These are phyloP conservation scores for Forbesichthys papilliferus DNA, from an alignment of 2,113 vertebrate genomes.

Conservation along the genomic window DNA sequence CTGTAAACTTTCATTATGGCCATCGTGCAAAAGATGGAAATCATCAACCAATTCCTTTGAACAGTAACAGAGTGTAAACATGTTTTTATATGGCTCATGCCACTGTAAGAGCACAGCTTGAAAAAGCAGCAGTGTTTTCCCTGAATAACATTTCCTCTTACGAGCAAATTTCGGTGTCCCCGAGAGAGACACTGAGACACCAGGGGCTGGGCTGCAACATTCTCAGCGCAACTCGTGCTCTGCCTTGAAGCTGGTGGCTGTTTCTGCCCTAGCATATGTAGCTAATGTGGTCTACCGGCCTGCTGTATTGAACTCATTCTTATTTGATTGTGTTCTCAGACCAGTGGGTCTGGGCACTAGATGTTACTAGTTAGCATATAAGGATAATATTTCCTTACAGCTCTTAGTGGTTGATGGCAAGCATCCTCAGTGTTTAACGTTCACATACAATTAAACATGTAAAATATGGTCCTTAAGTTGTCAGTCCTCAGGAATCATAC, in stretches of 20 bases:
- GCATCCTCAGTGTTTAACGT: too few relatives aligned
- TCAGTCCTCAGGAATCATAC: too few relatives aligned
- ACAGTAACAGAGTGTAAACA: not conserved
- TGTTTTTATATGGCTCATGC: conserved; percentile 3
- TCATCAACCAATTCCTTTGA: not conserved
- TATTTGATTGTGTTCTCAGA: not conserved
- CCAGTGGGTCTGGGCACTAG: too few relatives aligned
- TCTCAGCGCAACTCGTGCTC: conserved; percentile 24
- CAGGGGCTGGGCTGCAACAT: conserved; percentile 20
- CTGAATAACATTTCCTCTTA: conserved; percentile 27
- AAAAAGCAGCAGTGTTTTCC: conserved; percentile 29
- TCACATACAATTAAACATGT: too few relatives aligned
- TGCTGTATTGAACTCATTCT: not conserved
- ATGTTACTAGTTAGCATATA: too few relatives aligned
- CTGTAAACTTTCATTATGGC: not conserved
- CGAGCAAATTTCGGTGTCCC: conserved; percentile 40
- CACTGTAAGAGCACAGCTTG: conserved; percentile 19
- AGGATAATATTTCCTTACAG: too few relatives aligned
- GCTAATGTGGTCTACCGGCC: not conserved
- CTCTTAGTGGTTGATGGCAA: too few relatives aligned
- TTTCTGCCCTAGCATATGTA: not conserved
- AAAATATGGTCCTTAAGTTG: too few relatives aligned
- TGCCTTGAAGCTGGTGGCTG: conserved; percentile 10
- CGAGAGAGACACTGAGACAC: conserved; percentile 25
- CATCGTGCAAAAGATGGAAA: not conserved